Base-by-base conservation (phyloP, 2,888 invertebrate species). In the Pollenia amentaria region DNA sequence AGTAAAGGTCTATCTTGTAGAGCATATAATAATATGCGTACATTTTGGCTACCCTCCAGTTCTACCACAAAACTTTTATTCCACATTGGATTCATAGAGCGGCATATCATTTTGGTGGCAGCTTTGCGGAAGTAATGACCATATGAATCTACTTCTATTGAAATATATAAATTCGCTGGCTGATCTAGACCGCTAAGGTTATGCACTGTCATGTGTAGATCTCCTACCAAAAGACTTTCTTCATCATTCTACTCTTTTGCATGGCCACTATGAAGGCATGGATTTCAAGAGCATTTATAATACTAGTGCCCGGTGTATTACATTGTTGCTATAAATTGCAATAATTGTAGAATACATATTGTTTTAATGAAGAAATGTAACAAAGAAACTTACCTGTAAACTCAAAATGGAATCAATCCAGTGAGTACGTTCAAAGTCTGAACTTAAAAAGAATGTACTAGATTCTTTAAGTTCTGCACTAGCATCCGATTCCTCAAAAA, bases 51-150 rank as follows among this genome's bases (percentile, higher is more conserved):
- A 51, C 98, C 98, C 92, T 99, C 98, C 85, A 99, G 94, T 92
- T 98, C 98, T n/a, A 99, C 95, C 38, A 98, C 97, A 92, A 98
- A 98, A 89, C 97, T 97, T 93, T 98, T 97, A 92, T 97, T 97
- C 97, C 97, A 98, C 6, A 95, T 94, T 46, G 97, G 97, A 90
- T 95, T 95, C 11, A 95, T 95, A 72, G 95, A 95, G 79, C 96
- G 95, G 89, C 96, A 95, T 70, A 96, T 95, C 90, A 96, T 94
- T 93, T 97, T 97, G 82, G 98, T 98, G 93, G 97, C 97, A 57
- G 97, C 98, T 91, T 98, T 97, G 90, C 98, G 97, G 94, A 98
- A 98, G 93, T 98, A 99, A 92, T 99, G 98, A 0, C 98, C 98
- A 93, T 98, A 98, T 62, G 98, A 98, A 91, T 99, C 98, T 77